Conservation (phyloP, 2,797 vertebrate genomes). For the Trachops cirrhosus region DNA sequence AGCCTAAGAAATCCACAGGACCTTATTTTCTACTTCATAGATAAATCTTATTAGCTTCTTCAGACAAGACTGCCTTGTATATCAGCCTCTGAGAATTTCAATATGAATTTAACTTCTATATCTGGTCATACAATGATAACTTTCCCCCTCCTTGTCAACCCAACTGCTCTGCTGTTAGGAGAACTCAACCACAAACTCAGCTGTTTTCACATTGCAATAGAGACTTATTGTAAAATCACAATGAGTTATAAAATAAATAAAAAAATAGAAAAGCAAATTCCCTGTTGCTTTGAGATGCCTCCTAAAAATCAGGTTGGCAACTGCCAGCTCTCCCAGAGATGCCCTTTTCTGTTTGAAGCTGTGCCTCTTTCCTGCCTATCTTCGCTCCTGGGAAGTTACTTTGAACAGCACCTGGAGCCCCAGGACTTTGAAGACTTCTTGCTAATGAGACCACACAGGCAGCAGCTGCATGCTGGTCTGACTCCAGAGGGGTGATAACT, state of each 20-base stretch:
- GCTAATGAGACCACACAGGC: neutral
- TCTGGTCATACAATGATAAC: neutral
- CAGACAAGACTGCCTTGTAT: neutral
- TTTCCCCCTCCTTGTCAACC: neutral
- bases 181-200: neutral
- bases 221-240: neutral
- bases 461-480: neutral
- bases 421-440: conserved; percentile 38
- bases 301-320: neutral
- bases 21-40: neutral
- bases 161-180: neutral
- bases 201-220: neutral
- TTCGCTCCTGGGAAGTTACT: neutral
- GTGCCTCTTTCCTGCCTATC: neutral
- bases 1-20: neutral
- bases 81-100: neutral
- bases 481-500: neutral
- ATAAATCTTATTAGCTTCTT: neutral
- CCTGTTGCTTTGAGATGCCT: neutral
- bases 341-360: conserved; percentile 24
- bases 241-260: neutral
- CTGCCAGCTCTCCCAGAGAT: conserved; percentile 9
- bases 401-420: neutral
- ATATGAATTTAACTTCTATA: neutral
- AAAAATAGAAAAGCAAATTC: neutral